These are phyloP conservation scores for Drosophila paramelanica DNA, from an alignment of 2,888 invertebrate species.

Conservation along the genomic window DNA sequence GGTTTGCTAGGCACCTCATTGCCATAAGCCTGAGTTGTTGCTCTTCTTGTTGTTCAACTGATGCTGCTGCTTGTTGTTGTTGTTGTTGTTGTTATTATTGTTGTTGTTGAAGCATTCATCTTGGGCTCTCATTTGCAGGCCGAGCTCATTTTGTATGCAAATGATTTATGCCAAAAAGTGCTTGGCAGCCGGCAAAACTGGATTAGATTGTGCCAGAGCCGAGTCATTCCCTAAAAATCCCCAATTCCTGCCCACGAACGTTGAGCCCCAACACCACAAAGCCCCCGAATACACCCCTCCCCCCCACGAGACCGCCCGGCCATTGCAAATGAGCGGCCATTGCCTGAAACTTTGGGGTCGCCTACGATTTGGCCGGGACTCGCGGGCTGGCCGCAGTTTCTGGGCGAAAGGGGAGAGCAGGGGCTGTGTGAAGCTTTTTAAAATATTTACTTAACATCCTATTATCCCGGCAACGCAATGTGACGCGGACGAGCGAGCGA, in stretches of 20 bases:
- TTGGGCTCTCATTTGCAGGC: constrained; percentile 74
- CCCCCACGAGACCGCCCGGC: constrained; percentile 1
- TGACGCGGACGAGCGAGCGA: constrained; percentile 61
- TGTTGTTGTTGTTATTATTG: constrained; percentile 44
- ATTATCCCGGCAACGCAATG: constrained; percentile 70
- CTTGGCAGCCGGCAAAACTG: constrained; percentile 74
- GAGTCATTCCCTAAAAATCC: constrained; percentile 60
- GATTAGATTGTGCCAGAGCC: constrained; percentile 75
- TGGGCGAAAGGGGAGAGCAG: not conserved
- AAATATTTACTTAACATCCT: constrained; percentile 82
- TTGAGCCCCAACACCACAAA: constrained; percentile 3
- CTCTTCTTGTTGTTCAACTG: constrained; percentile 31
- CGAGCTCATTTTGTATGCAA: constrained; percentile 83
- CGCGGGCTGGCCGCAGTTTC: constrained; percentile 1
- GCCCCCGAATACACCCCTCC: not conserved
- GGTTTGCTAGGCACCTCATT: constrained; percentile 39
- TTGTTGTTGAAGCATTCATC: constrained; percentile 66
- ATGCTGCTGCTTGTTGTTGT: constrained; percentile 34
- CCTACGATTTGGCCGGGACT: constrained; percentile 49
- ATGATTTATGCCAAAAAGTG: constrained; percentile 82
- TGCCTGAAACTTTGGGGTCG: constrained; percentile 61
- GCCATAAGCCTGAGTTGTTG: constrained; percentile 41
- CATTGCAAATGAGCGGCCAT: constrained; percentile 66
- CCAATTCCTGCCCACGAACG: not conserved
- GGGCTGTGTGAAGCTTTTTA: constrained; percentile 54